Evolutionary conservation across 2,888 invertebrate species (phyloP).

Genomic region (Thysanoteuthis rhombus): DNA sequence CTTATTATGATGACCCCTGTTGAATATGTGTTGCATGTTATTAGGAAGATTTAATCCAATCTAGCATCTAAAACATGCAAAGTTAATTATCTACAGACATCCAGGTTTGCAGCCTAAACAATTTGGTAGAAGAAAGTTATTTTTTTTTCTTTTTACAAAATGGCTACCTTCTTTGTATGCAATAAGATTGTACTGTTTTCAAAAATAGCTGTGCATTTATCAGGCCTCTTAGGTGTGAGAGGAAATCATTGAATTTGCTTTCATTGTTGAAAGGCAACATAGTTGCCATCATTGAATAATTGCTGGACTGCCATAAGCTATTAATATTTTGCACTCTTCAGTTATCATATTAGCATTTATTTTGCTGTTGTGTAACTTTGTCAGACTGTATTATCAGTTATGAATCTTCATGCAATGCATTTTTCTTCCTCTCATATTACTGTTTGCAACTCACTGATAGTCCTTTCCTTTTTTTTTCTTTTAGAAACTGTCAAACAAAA

Average conservation of each 20-base stretch:
- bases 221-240: neutral
- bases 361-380: neutral
- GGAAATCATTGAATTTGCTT: neutral
- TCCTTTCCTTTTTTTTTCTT: neutral
- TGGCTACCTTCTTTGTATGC: neutral
- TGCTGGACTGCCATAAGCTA: neutral
- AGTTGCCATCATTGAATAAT: neutral
- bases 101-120: neutral
- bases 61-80: neutral
- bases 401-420: neutral
- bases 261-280: neutral
- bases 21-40: too few species aligned
- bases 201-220: neutral
- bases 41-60: too few species aligned
- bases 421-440: neutral
- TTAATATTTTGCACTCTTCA: neutral
- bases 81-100: neutral
- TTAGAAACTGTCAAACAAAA: too few species aligned
- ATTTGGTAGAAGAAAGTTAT: neutral
- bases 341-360: neutral
- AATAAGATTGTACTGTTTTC: neutral
- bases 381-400: neutral
- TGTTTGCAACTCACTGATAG: neutral
- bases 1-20: too few species aligned
- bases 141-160: neutral